These are phyloP conservation scores for Blastobasis lacticolella DNA, from an alignment of 2,888 invertebrate species.

Conservation along the genomic window DNA sequence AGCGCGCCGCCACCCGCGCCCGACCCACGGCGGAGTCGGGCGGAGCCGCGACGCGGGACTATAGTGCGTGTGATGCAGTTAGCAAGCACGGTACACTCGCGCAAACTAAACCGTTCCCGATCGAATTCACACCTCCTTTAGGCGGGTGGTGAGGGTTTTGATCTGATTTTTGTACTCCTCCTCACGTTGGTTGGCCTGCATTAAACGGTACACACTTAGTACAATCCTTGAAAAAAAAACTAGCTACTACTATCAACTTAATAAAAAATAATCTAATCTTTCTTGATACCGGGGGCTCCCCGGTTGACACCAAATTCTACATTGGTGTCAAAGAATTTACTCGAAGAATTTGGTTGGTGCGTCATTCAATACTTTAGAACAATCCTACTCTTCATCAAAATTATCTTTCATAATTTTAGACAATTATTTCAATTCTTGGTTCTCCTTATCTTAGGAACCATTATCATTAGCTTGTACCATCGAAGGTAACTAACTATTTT, in stretches of 20 bases:
- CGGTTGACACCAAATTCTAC: no score
- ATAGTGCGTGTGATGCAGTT: conserved; percentile 55
- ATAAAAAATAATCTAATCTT: not conserved
- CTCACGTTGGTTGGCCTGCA: conserved; percentile 98
- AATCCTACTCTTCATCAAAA: not conserved
- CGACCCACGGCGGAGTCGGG: conserved; percentile 34
- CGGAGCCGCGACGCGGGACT: conserved; percentile 22
- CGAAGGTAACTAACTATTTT: not conserved
- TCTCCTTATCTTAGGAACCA: no score
- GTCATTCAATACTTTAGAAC: conserved; percentile 29
- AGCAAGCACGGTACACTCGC: conserved; percentile 44
- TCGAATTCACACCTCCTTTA: conserved; percentile 93
- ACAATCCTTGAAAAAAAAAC: no score
- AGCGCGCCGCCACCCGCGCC: conserved; percentile 42
- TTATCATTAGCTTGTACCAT: no score
- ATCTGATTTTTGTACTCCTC: conserved; percentile 99
- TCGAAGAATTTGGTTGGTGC: conserved; percentile 51
- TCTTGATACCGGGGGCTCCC: no score
- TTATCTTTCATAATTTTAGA: not conserved
- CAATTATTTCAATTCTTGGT: no score
- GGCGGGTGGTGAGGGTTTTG: conserved; percentile 98
- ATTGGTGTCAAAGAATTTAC: no score
- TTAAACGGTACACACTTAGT: conserved; percentile 42
- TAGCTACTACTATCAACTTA: not conserved
- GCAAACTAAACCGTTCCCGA: conserved; percentile 41